Conservation (phyloP, 2,113 vertebrate species). For the Sapajus apella region DNA sequence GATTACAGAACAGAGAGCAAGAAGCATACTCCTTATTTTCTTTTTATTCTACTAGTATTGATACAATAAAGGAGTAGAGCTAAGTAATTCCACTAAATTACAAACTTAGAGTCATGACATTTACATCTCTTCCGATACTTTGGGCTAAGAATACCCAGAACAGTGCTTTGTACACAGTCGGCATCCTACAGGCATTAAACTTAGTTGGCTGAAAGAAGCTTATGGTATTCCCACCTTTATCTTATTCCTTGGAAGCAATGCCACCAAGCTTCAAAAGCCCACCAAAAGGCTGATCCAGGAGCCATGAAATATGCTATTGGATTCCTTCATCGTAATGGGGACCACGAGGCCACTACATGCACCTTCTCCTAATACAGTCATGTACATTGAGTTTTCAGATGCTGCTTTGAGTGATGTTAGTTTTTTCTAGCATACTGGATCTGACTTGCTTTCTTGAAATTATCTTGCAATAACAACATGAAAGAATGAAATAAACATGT, state of each 20-base stretch:
- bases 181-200: not conserved
- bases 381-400: not conserved
- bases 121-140: not conserved
- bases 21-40: not conserved
- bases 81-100: not conserved
- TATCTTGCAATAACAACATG: not conserved
- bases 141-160: not conserved
- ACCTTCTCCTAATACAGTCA: not conserved
- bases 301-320: not conserved
- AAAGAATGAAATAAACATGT: not conserved
- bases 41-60: not conserved
- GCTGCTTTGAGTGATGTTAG: not conserved
- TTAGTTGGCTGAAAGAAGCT: not conserved
- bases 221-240: accelerated
- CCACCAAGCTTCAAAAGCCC: not conserved
- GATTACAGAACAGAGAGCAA: not conserved
- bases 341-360: not conserved
- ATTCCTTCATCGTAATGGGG: not conserved
- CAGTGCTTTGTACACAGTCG: not conserved
- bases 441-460: not conserved
- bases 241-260: not conserved
- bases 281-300: not conserved
- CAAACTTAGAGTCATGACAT: not conserved
- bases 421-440: not conserved
- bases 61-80: not conserved